Percentiles rank a stretch among this genome's conserved stretches.
Conservation (phyloP, 2,888 invertebrate genomes). For the Thecophora atra region DNA sequence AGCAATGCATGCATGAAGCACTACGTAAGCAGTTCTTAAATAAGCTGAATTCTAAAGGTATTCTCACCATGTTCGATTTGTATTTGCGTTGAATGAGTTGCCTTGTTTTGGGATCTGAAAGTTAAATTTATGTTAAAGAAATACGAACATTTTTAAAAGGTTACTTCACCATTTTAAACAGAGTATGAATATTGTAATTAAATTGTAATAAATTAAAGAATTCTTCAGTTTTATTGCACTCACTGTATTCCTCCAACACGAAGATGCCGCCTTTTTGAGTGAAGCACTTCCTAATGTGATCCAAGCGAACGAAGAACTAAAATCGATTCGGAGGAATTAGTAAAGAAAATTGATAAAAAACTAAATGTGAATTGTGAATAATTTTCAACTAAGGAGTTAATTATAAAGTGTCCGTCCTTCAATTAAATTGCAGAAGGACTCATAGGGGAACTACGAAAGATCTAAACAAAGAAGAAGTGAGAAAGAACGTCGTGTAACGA, state of each 20-base stretch:
- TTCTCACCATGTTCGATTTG: constrained; percentile 96
- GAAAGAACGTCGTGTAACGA: too few relatives aligned
- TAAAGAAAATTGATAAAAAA: constrained; percentile 10
- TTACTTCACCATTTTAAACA: too few relatives aligned
- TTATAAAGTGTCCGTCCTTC: not conserved
- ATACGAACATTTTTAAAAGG: not conserved
- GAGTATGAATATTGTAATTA: too few relatives aligned
- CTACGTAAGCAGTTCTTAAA: too few relatives aligned
- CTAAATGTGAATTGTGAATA: constrained; percentile 36
- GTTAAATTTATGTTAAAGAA: constrained; percentile 2
- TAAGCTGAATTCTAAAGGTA: constrained; percentile 30
- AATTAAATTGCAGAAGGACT: too few relatives aligned
- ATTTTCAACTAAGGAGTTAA: not conserved
- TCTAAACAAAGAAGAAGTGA: too few relatives aligned
- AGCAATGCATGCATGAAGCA: too few relatives aligned
- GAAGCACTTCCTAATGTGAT: constrained; percentile 99
- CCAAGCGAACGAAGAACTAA: constrained; percentile 99
- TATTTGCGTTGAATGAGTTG: constrained; percentile 97
- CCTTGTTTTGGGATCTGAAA: constrained; percentile 96
- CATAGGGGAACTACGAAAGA: too few relatives aligned
- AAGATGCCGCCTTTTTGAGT: constrained; percentile 99
- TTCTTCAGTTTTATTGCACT: constrained; percentile 73
- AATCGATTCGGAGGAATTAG: constrained; percentile 65
- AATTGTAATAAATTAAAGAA: too few relatives aligned
- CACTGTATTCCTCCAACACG: constrained; percentile 99